These are phyloP conservation scores for Sorex fumeus DNA, from an alignment of 2,113 vertebrate genomes.

Conservation along the genomic window DNA sequence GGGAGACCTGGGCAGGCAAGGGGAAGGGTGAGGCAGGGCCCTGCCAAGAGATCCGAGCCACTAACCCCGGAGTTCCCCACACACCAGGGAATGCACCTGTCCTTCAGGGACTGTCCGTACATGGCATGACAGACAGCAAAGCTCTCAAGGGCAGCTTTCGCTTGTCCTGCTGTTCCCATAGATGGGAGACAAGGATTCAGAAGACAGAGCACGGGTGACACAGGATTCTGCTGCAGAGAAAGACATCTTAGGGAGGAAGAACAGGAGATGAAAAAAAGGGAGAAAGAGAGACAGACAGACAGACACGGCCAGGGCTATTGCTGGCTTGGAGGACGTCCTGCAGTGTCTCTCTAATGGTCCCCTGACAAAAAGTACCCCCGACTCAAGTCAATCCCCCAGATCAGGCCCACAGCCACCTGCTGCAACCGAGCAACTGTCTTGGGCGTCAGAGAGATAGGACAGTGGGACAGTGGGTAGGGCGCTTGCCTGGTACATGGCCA, in stretches of 20 bases:
- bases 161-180: neutral
- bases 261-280: no score
- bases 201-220: constrained; percentile 3
- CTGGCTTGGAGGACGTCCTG: neutral
- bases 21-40: neutral
- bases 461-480: no score
- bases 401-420: neutral
- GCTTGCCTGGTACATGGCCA: no score
- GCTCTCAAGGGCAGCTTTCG: constrained; percentile 31
- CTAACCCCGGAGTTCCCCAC: neutral
- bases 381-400: neutral
- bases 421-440: neutral
- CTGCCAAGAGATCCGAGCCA: no score
- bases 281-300: no score
- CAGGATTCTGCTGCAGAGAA: no score
- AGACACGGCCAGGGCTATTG: neutral
- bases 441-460: no score
- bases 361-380: neutral
- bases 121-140: neutral
- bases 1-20: neutral
- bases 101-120: neutral
- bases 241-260: no score
- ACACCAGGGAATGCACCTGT: neutral
- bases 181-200: neutral
- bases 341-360: neutral